phyloP scores from a whole-genome alignment of 53 echinoderm and acorn worm species.

The Echinometra lucunter region DNA sequence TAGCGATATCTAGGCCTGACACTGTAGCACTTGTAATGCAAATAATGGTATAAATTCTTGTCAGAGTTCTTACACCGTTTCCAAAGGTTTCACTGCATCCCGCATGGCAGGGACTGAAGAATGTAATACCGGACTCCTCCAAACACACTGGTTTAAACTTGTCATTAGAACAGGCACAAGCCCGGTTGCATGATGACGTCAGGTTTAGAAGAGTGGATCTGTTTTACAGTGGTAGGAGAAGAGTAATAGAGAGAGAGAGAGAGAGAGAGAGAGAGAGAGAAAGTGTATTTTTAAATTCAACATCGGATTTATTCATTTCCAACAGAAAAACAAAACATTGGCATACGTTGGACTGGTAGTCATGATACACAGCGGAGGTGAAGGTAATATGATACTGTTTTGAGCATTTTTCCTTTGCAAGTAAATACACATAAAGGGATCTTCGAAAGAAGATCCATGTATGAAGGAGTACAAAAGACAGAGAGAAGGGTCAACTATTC shows the following conservation, averaged over 20 bases:
- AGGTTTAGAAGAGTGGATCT: slow-evolving; percentile 5
- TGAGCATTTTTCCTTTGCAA: too few relatives aligned
- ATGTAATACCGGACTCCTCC: slow-evolving; percentile 68
- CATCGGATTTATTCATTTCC: too few relatives aligned
- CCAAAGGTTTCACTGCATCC: slow-evolving; percentile 69
- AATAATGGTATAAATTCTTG: background rate
- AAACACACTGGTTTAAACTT: slow-evolving; percentile 76
- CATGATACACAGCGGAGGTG: too few relatives aligned
- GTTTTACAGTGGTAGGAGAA: background rate
- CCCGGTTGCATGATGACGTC: slow-evolving; percentile 70
- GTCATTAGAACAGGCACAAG: slow-evolving; percentile 64
- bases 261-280: background rate
- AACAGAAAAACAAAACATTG: too few relatives aligned
- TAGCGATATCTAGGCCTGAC: background rate
- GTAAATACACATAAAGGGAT: too few relatives aligned
- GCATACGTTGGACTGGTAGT: too few relatives aligned
- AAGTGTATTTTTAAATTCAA: too few relatives aligned
- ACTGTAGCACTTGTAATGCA: background rate
- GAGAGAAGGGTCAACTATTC: too few relatives aligned
- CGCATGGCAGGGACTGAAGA: slow-evolving; percentile 81
- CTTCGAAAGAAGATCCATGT: too few relatives aligned
- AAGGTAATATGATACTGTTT: too few relatives aligned
- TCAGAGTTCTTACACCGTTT: slow-evolving; percentile 53
- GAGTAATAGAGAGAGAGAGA: background rate
- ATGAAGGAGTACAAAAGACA: too few relatives aligned